Base-by-base conservation (phyloP, 2,113 vertebrate genomes). In the Struthidea cinerea region DNA sequence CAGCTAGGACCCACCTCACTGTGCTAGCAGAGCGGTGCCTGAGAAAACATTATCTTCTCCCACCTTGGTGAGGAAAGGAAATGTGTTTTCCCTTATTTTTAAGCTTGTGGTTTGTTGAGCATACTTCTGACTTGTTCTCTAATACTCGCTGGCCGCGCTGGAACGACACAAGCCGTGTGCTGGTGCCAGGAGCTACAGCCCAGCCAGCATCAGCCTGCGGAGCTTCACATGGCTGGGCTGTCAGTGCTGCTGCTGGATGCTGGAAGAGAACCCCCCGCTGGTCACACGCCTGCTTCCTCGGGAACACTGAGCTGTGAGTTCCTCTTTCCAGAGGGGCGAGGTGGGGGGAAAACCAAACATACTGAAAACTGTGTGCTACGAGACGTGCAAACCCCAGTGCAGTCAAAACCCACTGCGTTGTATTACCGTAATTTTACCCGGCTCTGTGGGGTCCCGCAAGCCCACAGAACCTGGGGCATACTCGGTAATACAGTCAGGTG, bases 61-160 rank as follows among this genome's bases (percentile, higher is more conserved):
- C 74, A 96, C 94, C 90, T 95, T 89, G 56, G 60, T 2, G 5
- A 92, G 73, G 41, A 75, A 69, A 75, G 50, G 80, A 94, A 95
- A 91, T 82, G 49, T 94, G 73, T 88, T 95, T 96, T 74, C 47
- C 86, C 42, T 90, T 94, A 68, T 75, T 96, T 91, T 78, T 84
- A 81, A 95, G 77, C 84, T 55, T 94, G 93, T 82, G 96, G 95
- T 94, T 92, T 92, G 84, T 44, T 6, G 10, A 78, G 56, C 95
- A 84, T 92, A 53, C 35, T 71, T 96, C 60, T 87, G 83, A 44
- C 80, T 93, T 96, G 91, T 91, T 93, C 91, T 47, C 30, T 50
- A 89, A 82, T n/a, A 6, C 93, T 70, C 0, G 0, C 73, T 90
- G 63, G 89, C 93, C 2, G 0, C 0, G 2, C 93, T 91, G 95